A percentile compares a stretch with the other conserved stretches of the same genome.
phyloP scores from a whole-genome alignment of 2,888 invertebrate species.

The Eupithecia inturbata region DNA sequence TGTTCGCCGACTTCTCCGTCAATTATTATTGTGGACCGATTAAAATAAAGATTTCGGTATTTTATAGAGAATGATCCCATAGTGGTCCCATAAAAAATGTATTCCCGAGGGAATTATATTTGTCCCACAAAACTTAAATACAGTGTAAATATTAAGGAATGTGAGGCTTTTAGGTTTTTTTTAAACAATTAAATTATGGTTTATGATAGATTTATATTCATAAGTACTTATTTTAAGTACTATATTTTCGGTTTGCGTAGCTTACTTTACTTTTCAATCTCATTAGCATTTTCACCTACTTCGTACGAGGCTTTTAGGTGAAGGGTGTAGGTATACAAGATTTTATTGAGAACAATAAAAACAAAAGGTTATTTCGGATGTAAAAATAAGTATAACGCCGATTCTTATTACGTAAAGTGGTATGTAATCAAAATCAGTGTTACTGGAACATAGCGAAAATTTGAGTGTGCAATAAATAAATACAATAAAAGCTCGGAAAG shows the following conservation, averaged over 20 bases:
- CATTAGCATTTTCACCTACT: slow-evolving; percentile 24
- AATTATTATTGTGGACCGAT: too few species aligned
- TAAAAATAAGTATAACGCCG: slow-evolving; percentile 22
- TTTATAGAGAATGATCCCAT: too few species aligned
- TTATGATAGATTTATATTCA: too few species aligned
- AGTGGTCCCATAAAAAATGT: too few species aligned
- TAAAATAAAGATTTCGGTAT: too few species aligned
- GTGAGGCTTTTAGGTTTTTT: too few species aligned
- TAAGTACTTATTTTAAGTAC: too few species aligned
- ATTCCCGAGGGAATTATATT: too few species aligned
- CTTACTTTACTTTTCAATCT: slow-evolving; percentile 5
- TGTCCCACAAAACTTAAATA: too few species aligned
- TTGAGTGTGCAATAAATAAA: not conserved
- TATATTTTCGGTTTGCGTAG: not conserved
- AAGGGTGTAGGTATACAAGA: slow-evolving; percentile 27
- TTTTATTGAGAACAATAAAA: slow-evolving; percentile 45
- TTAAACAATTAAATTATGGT: too few species aligned
- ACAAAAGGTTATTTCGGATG: slow-evolving; percentile 40
- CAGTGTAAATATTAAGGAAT: too few species aligned
- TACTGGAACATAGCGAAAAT: not conserved
- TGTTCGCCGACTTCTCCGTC: too few species aligned
- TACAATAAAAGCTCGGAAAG: not conserved
- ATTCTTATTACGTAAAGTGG: slow-evolving; percentile 22
- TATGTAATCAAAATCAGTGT: slow-evolving; percentile 10
- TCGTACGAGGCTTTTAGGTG: slow-evolving; percentile 20